Base-by-base conservation (phyloP, 2,888 invertebrate species). In the Lithophane semibrunnea region DNA sequence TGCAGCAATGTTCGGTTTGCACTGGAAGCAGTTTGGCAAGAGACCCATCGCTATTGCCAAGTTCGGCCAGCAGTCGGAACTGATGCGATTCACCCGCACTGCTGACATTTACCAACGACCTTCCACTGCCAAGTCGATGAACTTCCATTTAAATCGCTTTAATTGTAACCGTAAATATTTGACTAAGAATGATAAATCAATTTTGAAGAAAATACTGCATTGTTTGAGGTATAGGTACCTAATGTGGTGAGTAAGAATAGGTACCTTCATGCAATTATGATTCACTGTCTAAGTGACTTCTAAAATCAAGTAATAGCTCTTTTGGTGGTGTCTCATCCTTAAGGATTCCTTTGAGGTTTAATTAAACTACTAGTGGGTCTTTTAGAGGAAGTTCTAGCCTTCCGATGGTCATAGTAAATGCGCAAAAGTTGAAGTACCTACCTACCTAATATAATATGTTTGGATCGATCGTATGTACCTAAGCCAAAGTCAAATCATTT, bases 21-120 rank as follows among this genome's bases (percentile, higher is more conserved):
- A 56, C 47, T 73, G 70, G 56, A 66, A 66, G 69, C 69, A 60
- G 69, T 88, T 81, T 85, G 74, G 85, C 84, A 89, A 89, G 75
- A 73, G 68, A 29, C 70, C 73, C 64, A 54, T 16, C 54, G 70
- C 37, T 72, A 76, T 81, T 86, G 79, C 69, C 71, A 77, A 79
- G 77, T 79, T 70, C 37, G 69, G 63, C 67, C 66, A 77, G 73
- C 63, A 70, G 49, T 77, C 86, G 87, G 88, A 88, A 90, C 89
- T 54, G 83, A 90, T 90, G 85, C 89, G 88, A 88, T 87, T 89
- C 86, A 80, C 78, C 77, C 81, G 72, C 66, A 60, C 67, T 78
- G 79, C 75, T 84, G 80, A 82, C 80, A 74, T 75, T 83, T 70
- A 60, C 77, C 72, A 82, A 82, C 78, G 83, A 85, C 86, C 86